Percentiles rank a stretch among this genome's conserved stretches.
These are phyloP conservation scores for Typhlichthys subterraneus DNA, from an alignment of 2,797 vertebrate species.

Conservation along the genomic window DNA sequence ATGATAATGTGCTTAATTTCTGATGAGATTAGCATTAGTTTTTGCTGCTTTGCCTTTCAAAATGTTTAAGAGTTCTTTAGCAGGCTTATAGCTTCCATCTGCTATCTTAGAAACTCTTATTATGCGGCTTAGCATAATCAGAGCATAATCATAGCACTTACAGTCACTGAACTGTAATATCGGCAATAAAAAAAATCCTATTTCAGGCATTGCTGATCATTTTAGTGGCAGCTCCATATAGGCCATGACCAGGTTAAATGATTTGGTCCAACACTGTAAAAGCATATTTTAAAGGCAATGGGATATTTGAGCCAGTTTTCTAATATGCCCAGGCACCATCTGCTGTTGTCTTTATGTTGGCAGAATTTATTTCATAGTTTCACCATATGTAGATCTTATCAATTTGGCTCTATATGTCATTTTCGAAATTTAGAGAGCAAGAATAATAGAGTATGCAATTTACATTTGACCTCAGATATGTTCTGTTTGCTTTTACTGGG, in stretches of 20 bases:
- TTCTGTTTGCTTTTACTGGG: background rate
- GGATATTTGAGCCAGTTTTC: conserved; percentile 27
- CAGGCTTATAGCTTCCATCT: conserved; percentile 42
- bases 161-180: conserved; percentile 48
- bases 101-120: conserved; percentile 44
- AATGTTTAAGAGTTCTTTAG: conserved; percentile 50
- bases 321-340: conserved; percentile 44
- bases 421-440: no score
- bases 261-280: conserved; percentile 39
- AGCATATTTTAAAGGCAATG: conserved; percentile 18
- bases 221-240: conserved; percentile 25
- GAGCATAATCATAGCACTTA: conserved; percentile 21
- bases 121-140: conserved; percentile 35
- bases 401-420: background rate
- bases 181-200: conserved; percentile 37
- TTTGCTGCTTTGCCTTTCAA: conserved; percentile 12
- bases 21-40: conserved; percentile 52
- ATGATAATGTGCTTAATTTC: conserved; percentile 41
- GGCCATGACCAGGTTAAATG: conserved; percentile 17
- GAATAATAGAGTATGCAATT: conserved; percentile 2
- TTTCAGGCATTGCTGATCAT: conserved; percentile 28
- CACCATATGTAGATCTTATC: conserved; percentile 9
- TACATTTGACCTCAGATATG: conserved; percentile 32
- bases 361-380: conserved; percentile 43
- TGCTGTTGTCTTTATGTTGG: conserved; percentile 44